A percentile compares a stretch with the other conserved stretches of the same genome.
phyloP scores from a whole-genome alignment of 2,113 vertebrate species.

The Erinaceus europaeus region DNA sequence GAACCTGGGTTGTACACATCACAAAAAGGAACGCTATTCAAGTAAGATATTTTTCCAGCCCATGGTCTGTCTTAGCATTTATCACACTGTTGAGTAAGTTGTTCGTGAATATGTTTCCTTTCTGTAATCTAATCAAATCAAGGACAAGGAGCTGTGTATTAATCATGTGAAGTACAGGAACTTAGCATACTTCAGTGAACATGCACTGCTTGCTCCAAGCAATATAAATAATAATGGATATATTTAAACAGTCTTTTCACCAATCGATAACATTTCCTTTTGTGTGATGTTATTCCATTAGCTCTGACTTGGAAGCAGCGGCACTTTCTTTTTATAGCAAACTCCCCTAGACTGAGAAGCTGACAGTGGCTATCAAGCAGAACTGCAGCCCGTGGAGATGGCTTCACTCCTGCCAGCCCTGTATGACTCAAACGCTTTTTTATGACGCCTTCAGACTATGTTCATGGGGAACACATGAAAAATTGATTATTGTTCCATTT shows the following conservation, averaged over 20 bases:
- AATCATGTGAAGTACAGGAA: background rate
- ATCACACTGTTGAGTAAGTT: background rate
- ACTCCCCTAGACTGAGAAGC: background rate
- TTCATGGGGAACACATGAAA: background rate
- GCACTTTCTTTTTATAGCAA: background rate
- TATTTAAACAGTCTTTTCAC: conserved; percentile 3
- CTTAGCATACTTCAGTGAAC: background rate
- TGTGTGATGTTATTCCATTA: background rate
- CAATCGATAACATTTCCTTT: background rate
- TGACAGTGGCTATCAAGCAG: conserved; percentile 20
- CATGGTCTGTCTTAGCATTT: background rate
- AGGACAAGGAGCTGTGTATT: background rate
- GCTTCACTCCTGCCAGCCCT: background rate
- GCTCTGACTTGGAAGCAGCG: background rate
- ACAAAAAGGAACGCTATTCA: no score
- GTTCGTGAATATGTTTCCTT: background rate
- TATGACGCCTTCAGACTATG: background rate
- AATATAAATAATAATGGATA: background rate
- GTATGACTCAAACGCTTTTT: conserved; percentile 11
- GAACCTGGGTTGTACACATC: no score
- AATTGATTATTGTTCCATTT: conserved; percentile 29
- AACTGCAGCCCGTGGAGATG: background rate
- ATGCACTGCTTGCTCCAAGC: background rate
- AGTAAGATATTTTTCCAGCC: no score
- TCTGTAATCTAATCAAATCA: background rate